Conservation (phyloP, 2,797 vertebrate species). For the Artibeus lituratus region DNA sequence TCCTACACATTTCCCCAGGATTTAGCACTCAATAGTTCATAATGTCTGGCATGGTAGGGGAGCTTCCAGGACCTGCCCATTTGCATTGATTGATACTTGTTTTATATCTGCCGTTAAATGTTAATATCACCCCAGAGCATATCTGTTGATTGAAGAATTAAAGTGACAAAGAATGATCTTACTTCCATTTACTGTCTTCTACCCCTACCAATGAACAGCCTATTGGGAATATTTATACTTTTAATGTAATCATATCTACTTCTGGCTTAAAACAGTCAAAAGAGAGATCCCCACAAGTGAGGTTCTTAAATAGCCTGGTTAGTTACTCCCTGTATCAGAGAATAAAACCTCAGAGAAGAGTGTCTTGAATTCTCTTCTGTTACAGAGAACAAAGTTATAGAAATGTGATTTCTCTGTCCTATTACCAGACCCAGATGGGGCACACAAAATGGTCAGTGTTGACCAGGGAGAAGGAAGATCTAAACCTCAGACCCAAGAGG, state of each 20-base stretch:
- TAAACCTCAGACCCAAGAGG: background rate
- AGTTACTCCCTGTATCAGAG: background rate
- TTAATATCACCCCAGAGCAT: background rate
- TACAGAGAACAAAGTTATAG: background rate
- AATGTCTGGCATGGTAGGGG: background rate
- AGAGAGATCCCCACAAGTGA: background rate
- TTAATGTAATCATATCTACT: background rate
- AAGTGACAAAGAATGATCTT: background rate
- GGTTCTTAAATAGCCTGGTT: background rate
- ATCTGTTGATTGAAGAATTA: background rate
- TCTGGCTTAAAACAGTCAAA: background rate
- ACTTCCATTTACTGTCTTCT: background rate
- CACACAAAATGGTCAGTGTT: background rate
- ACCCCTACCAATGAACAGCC: background rate
- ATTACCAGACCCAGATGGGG: background rate
- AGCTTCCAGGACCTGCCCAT: background rate
- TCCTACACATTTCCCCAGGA: background rate
- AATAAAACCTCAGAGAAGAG: background rate
- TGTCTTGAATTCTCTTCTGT: background rate
- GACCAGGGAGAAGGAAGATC: background rate
- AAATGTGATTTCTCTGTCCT: background rate
- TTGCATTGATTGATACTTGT: background rate
- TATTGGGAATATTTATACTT: background rate
- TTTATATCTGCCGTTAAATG: background rate
- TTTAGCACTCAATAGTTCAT: background rate